Conservation (phyloP, 2,797 vertebrate species). For the Microtus obscurus region DNA sequence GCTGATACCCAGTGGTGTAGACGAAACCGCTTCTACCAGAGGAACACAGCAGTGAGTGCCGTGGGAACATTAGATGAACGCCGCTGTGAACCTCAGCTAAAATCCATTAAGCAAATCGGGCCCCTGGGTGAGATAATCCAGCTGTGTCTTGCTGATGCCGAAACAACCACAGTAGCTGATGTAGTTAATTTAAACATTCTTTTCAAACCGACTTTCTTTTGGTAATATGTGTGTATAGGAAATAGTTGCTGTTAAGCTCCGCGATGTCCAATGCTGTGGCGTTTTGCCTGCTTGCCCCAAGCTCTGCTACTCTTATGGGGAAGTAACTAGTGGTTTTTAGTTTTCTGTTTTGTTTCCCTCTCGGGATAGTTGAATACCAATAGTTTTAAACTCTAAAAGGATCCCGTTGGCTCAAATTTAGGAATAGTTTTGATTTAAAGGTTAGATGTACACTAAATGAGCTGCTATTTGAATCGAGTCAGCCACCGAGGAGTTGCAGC, state of each 20-base stretch:
- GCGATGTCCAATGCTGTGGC: neutral
- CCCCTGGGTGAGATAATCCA: neutral
- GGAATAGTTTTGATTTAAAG: conserved; percentile 69
- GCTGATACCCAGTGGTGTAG: neutral
- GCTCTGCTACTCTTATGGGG: conserved; percentile 48
- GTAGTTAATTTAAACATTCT: conserved; percentile 45
- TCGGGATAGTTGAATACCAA: conserved; percentile 41
- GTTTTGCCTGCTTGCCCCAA: neutral
- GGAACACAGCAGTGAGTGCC: conserved; percentile 12
- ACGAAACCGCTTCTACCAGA: neutral
- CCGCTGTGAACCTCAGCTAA: neutral
- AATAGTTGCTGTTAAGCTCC: conserved; percentile 46
- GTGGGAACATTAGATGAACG: conserved; percentile 10
- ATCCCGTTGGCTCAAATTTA: conserved; percentile 59
- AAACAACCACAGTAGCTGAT: conserved; percentile 35
- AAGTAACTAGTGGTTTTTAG: conserved; percentile 7
- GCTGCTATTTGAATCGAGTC: conserved; percentile 56
- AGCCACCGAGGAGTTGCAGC: conserved; percentile 38
- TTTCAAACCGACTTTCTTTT: conserved; percentile 44
- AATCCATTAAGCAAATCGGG: conserved; percentile 13
- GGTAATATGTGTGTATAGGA: neutral
- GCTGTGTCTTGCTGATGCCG: neutral
- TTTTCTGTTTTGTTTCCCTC: conserved; percentile 34
- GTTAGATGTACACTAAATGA: conserved; percentile 52
- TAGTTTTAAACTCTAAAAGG: conserved; percentile 62